A percentile compares a stretch with the other conserved stretches of the same genome.
These are phyloP conservation scores for Fragum whitleyi DNA, from an alignment of 2,888 invertebrate species.

Conservation along the genomic window DNA sequence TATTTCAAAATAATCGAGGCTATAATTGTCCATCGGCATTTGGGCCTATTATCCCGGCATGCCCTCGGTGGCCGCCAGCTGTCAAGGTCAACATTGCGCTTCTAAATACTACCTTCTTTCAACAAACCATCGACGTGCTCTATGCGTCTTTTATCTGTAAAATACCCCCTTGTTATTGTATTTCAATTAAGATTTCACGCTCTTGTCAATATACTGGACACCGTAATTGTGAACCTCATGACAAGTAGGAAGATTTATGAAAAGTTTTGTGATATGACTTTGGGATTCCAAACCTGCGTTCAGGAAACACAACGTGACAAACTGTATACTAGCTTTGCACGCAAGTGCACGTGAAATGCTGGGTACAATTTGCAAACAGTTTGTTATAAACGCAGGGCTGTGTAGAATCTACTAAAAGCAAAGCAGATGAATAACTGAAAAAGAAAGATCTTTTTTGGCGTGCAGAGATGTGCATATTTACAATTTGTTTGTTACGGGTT, in stretches of 20 bases:
- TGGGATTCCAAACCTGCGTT: no score
- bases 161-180: not conserved
- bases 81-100: not conserved
- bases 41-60: slow-evolving; percentile 1
- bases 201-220: slow-evolving; percentile 7
- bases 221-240: not conserved
- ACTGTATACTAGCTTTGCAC: no score
- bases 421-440: no score
- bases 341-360: no score
- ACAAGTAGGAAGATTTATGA: not conserved
- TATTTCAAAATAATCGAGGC: slow-evolving; percentile 17
- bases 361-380: no score
- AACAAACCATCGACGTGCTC: slow-evolving; percentile 4
- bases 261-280: no score
- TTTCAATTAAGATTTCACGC: slow-evolving; percentile 23
- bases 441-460: no score
- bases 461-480: no score
- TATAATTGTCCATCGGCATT: slow-evolving; percentile 19
- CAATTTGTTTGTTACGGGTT: no score
- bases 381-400: no score
- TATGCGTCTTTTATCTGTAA: slow-evolving; percentile 1
- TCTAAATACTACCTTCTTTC: slow-evolving; percentile 7
- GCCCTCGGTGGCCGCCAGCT: slow-evolving; percentile 8
- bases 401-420: no score
- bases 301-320: no score